These are phyloP conservation scores for Poeciliopsis gracilis DNA, from an alignment of 2,797 vertebrate genomes.

Conservation along the genomic window DNA sequence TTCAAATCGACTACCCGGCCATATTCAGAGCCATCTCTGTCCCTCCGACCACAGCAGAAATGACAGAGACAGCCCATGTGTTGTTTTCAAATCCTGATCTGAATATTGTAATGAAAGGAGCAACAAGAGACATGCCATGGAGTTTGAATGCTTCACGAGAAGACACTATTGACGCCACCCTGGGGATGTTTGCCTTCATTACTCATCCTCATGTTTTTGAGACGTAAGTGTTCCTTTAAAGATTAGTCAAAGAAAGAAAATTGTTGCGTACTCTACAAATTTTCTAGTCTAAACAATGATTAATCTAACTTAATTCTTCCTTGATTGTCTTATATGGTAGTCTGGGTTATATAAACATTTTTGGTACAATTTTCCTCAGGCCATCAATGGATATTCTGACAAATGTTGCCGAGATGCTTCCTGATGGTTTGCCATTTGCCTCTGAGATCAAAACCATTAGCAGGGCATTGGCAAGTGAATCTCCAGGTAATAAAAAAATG, in stretches of 20 bases:
- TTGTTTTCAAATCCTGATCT: conserved; percentile 78
- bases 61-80: conserved; percentile 74
- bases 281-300: neutral
- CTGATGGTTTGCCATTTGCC: conserved; percentile 67
- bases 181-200: conserved; percentile 71
- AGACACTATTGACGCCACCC: conserved; percentile 65
- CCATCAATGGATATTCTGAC: conserved; percentile 59
- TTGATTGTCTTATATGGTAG: conserved; percentile 1
- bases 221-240: conserved; percentile 53
- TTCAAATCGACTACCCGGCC: conserved; percentile 71
- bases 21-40: conserved; percentile 64
- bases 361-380: conserved; percentile 58
- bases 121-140: conserved; percentile 49
- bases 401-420: conserved; percentile 60
- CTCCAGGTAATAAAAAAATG: conserved; percentile 68
- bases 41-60: conserved; percentile 57
- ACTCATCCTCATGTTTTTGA: conserved; percentile 59
- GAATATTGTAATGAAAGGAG: conserved; percentile 70
- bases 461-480: conserved; percentile 63
- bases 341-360: conserved; percentile 17
- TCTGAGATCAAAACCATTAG: conserved; percentile 64
- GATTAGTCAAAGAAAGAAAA: neutral
- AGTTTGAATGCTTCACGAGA: conserved; percentile 50
- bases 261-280: neutral
- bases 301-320: neutral